These are phyloP conservation scores for Gymnocephalus cernua DNA, from an alignment of 2,113 vertebrate genomes.

Conservation along the genomic window DNA sequence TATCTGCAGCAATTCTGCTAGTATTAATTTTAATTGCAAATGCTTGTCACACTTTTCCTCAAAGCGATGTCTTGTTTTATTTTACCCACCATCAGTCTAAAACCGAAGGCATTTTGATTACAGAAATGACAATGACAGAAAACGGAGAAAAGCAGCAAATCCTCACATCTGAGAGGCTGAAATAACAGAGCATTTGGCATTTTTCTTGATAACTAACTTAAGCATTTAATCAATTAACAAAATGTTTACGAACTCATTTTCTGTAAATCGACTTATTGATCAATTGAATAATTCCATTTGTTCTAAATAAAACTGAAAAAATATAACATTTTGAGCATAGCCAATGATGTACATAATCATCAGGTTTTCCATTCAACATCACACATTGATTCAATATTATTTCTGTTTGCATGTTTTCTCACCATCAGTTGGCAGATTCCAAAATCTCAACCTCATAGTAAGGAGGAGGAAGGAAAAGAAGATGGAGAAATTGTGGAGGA, in stretches of 20 bases:
- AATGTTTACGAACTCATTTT: neutral
- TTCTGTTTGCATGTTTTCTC: neutral
- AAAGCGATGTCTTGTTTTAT: neutral
- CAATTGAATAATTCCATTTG: neutral
- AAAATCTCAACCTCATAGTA: conserved; percentile 29
- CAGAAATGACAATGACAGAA: neutral
- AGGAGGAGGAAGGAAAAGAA: conserved; percentile 18
- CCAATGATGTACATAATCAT: neutral
- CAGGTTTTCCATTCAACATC: neutral
- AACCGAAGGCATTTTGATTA: neutral
- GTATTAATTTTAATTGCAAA: neutral
- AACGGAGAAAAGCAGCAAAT: neutral
- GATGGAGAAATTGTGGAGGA: conserved; percentile 9
- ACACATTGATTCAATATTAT: neutral
- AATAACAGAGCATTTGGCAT: neutral
- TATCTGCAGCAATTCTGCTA: neutral
- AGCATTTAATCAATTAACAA: neutral
- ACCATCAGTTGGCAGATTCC: conserved; percentile 61
- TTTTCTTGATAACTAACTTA: neutral
- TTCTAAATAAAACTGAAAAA: neutral
- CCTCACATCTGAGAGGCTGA: neutral
- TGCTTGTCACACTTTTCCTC: neutral
- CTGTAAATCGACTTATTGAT: neutral
- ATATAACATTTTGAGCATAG: neutral
- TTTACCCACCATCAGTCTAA: neutral